Evolutionary conservation across 2,797 vertebrate species (phyloP).

Genomic region (Mastacembelus armatus): DNA sequence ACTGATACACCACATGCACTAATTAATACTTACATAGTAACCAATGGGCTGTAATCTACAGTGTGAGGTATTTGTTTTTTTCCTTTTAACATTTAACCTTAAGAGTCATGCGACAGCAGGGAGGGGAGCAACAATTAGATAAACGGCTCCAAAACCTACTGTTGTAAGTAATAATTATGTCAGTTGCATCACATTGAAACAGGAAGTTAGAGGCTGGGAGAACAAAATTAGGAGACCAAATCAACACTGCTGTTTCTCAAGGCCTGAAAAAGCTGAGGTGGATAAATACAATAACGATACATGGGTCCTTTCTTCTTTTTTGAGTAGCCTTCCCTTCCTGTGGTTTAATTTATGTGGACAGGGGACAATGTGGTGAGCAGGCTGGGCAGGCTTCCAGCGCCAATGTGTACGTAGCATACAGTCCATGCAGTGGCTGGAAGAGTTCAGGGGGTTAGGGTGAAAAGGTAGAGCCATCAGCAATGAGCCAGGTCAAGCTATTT

Average conservation of each 20-base stretch:
- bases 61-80: constrained; percentile 3
- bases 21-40: no score
- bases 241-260: constrained; percentile 73
- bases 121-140: no score
- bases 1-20: no score
- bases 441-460: constrained; percentile 70
- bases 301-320: constrained; percentile 52
- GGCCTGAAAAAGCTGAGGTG: constrained; percentile 74
- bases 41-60: neutral
- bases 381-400: constrained; percentile 66
- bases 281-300: constrained; percentile 80
- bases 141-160: no score
- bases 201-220: no score
- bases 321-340: constrained; percentile 59
- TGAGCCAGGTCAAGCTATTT: constrained; percentile 78
- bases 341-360: constrained; percentile 81
- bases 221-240: constrained; percentile 61
- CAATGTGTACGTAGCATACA: constrained; percentile 22
- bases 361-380: constrained; percentile 61
- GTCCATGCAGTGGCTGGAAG: constrained; percentile 45
- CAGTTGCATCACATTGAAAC: no score
- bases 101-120: no score
- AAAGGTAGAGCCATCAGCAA: constrained; percentile 71
- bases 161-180: no score
- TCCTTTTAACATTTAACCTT: neutral